phyloP scores from a whole-genome alignment of 1,140 invertebrate genomes.

The Meloidogyne floridensis region DNA sequence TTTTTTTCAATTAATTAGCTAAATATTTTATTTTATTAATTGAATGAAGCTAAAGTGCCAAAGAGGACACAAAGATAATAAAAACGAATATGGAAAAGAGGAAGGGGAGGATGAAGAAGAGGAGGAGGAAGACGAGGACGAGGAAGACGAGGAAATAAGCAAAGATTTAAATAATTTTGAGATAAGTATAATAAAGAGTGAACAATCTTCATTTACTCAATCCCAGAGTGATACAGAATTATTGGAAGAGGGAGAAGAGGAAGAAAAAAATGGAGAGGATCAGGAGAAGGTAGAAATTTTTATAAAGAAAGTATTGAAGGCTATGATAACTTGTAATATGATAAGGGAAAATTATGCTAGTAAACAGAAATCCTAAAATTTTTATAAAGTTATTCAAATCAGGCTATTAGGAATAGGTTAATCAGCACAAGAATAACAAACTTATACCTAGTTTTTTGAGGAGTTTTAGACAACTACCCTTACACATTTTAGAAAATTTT shows the following conservation, averaged over 20 bases:
- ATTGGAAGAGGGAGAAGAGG: background rate
- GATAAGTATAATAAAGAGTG: background rate
- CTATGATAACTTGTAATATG: too few relatives aligned
- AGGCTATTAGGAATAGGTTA: too few relatives aligned
- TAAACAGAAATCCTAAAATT: too few relatives aligned
- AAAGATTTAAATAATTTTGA: background rate
- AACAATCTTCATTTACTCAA: background rate
- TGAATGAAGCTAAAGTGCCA: background rate
- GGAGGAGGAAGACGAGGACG: constrained; percentile 11
- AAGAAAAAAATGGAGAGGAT: background rate
- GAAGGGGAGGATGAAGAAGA: background rate
- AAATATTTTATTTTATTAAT: background rate
- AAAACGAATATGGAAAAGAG: constrained; percentile 1
- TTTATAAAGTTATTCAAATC: too few relatives aligned
- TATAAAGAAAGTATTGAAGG: background rate
- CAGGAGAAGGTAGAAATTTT: background rate
- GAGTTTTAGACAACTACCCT: too few relatives aligned
- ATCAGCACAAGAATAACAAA: too few relatives aligned
- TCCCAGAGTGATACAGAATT: constrained; percentile 15
- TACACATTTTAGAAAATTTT: too few relatives aligned
- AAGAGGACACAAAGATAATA: background rate
- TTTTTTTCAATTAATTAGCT: too few relatives aligned
- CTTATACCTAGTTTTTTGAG: too few relatives aligned
- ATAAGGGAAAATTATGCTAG: too few relatives aligned
- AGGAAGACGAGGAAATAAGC: background rate